These are phyloP conservation scores for Marmota flaviventris DNA, from an alignment of 2,113 vertebrate species.

Conservation along the genomic window DNA sequence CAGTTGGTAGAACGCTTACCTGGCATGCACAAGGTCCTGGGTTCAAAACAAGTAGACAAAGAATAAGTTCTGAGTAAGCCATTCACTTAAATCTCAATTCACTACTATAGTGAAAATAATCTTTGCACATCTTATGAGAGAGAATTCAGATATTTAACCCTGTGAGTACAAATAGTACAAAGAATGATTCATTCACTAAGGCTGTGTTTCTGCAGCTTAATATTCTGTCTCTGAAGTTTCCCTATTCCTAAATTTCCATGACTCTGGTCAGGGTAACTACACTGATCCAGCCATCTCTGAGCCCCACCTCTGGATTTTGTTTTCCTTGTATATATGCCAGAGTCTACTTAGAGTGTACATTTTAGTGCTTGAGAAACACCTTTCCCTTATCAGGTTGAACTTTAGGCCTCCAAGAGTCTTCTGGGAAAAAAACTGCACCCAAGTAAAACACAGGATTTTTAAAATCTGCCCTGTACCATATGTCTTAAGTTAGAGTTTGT, in stretches of 20 bases:
- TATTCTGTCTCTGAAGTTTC: not conserved
- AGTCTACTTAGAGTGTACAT: not conserved
- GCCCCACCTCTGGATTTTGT: not conserved
- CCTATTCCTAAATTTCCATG: not conserved
- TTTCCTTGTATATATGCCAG: not conserved
- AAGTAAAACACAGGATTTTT: not conserved
- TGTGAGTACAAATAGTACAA: not conserved
- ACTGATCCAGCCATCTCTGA: not conserved
- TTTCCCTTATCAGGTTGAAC: not conserved
- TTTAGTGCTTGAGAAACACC: not conserved
- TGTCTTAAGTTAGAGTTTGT: not conserved
- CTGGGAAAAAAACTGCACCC: not conserved
- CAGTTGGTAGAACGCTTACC: too few species aligned
- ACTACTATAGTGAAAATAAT: not conserved
- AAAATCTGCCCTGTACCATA: not conserved
- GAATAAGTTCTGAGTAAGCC: not conserved
- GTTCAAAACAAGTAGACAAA: not conserved
- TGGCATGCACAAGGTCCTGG: too few species aligned
- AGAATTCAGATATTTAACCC: not conserved
- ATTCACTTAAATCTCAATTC: conserved; percentile 7
- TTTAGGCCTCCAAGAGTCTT: not conserved
- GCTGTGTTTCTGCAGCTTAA: not conserved
- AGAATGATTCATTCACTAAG: not conserved
- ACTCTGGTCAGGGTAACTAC: not conserved
- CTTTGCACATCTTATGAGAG: not conserved